Evolutionary conservation across 2,888 invertebrate genomes (phyloP).

Genomic region (Metalampra italica): DNA sequence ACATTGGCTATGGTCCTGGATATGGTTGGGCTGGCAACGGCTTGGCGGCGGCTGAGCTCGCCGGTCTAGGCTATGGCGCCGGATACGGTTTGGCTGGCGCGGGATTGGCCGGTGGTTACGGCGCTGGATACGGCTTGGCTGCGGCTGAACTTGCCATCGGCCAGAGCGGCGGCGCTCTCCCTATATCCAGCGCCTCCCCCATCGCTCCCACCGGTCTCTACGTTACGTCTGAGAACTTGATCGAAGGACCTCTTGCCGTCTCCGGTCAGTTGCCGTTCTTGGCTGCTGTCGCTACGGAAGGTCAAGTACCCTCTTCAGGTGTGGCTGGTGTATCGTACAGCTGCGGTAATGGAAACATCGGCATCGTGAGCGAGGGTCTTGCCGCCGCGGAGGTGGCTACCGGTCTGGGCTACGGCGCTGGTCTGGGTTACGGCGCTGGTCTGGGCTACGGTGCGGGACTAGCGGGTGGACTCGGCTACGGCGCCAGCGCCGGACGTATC

Average conservation of each 20-base stretch:
- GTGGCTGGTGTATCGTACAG: slow-evolving; percentile 27
- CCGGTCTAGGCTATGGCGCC: not conserved
- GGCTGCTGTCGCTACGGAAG: slow-evolving; percentile 37
- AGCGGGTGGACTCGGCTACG: not conserved
- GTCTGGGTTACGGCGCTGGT: not conserved
- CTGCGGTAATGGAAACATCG: slow-evolving; percentile 27
- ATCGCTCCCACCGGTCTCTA: slow-evolving; percentile 33
- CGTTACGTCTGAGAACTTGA: slow-evolving; percentile 31
- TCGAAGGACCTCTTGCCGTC: slow-evolving; percentile 33
- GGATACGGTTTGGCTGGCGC: not conserved
- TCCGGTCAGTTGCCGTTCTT: slow-evolving; percentile 38
- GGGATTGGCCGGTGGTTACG: not conserved
- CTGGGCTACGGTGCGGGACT: not conserved
- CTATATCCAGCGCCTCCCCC: slow-evolving; percentile 30
- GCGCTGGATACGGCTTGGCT: not conserved
- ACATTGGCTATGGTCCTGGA: not conserved
- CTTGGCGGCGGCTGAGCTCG: too few species aligned
- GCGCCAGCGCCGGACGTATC: not conserved
- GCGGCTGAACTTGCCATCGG: not conserved
- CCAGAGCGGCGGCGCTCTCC: slow-evolving; percentile 18
- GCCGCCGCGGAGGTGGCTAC: not conserved
- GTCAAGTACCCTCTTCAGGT: slow-evolving; percentile 26
- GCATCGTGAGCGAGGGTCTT: slow-evolving; percentile 17
- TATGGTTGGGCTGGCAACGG: not conserved
- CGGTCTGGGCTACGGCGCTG: not conserved